Conservation (phyloP, 2,797 vertebrate species). For the Varecia variegata region DNA sequence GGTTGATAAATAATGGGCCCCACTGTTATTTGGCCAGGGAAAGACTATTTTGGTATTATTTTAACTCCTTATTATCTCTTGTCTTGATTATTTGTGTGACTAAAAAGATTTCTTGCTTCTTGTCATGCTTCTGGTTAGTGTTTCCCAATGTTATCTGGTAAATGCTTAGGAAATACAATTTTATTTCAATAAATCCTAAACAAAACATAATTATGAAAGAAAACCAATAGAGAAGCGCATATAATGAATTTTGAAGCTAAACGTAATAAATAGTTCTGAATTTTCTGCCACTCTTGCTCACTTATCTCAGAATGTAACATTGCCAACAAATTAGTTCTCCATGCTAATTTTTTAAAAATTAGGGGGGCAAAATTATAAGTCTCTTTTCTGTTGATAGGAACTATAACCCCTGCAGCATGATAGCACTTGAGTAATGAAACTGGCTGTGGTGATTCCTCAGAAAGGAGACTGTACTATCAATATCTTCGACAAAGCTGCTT, state of each 20-base stretch:
- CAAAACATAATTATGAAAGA: slow-evolving; percentile 26
- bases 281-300: not conserved
- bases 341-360: not conserved
- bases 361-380: not conserved
- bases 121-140: slow-evolving; percentile 9
- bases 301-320: slow-evolving; percentile 19
- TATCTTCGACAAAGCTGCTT: slow-evolving; percentile 68
- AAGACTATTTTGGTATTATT: slow-evolving; percentile 42
- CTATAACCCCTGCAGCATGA: not conserved
- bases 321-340: not conserved
- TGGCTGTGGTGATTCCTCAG: slow-evolving; percentile 71
- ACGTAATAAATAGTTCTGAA: slow-evolving; percentile 41
- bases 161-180: slow-evolving; percentile 31
- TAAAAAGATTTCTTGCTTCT: slow-evolving; percentile 36
- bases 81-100: slow-evolving; percentile 38
- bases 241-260: slow-evolving; percentile 37
- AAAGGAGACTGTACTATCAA: slow-evolving; percentile 60
- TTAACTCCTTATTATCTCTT: slow-evolving; percentile 40
- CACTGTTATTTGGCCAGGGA: not conserved
- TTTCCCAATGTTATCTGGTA: slow-evolving; percentile 9
- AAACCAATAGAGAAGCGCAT: not conserved
- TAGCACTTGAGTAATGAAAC: not conserved
- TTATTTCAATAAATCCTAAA: slow-evolving; percentile 51
- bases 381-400: not conserved
- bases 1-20: not conserved